Evolutionary conservation across 1,140 invertebrate species (phyloP), one percentile per base, ranked within the genome.

Genomic region (Drosophila malerkotliana): DNA sequence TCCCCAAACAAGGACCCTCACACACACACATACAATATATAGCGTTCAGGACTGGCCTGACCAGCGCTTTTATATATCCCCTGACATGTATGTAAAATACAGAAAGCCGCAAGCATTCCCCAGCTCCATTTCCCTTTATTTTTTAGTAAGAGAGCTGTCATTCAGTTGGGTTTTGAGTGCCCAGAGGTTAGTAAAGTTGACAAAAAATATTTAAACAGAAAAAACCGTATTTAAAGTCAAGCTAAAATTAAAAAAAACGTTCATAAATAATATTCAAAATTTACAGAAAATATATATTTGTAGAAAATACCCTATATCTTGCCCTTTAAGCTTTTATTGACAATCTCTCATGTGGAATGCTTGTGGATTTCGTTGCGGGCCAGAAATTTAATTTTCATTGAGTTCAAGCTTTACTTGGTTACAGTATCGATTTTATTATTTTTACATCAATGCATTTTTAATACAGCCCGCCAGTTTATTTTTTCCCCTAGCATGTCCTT

Each of bases 381-480:
- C 32, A 12, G 2, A 28, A 67, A 66, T 67, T 64, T 64, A 67
- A 67, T 67, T 73, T 63, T 63, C 37, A 73, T 55, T 47, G 69
- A 32, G 51, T 51, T 54, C 34, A 39, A 12, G 51, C 62, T 37
- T 56, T 67, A 73, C 51, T 72, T 34, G 57, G 47, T 51, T n/a
- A 37, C 51, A 3, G 26, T 67, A 67, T 67, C 59, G 63, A 64
- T 69, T 69, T 56, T 39, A 68, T 68, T 56, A 41, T 44, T 59
- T 41, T 78, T 49, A 55, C 39, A 44, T 55, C 51, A 53, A 78
- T 73, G 45, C 57, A 67, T 77, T 68, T 68, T 81, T 81, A 55
- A 80, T 66, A 49, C 15, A 44, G 59, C 68, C 28, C 45, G 32
- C 24, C 24, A 28, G 44, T 34, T 66, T 56, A 41, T 77, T 52